phyloP scores from a whole-genome alignment of 2,113 vertebrate genomes.

The Romanogobio albipinnatus region DNA sequence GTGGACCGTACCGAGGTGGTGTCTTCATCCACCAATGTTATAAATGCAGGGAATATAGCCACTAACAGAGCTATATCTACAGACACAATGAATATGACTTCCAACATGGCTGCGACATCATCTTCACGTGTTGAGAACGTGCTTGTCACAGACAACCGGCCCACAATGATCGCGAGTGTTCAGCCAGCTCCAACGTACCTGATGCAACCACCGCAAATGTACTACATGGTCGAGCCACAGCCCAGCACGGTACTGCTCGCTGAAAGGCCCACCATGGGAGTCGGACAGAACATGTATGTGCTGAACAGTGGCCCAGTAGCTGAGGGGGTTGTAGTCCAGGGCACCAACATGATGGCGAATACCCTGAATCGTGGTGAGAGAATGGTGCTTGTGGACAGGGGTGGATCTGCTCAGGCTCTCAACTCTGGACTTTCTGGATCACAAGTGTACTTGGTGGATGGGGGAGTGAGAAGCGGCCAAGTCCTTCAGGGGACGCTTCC shows the following conservation, averaged over 20 bases:
- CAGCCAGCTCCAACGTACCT: slow-evolving; percentile 59
- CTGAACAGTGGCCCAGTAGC: slow-evolving; percentile 44
- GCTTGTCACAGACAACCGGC: slow-evolving; percentile 4
- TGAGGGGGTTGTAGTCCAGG: slow-evolving; percentile 50
- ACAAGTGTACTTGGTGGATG: slow-evolving; percentile 68
- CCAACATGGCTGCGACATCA: background rate
- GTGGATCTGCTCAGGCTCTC: slow-evolving; percentile 14
- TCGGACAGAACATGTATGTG: slow-evolving; percentile 58
- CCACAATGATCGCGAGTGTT: slow-evolving; percentile 1
- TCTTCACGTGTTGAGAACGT: slow-evolving; percentile 34
- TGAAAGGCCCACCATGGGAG: slow-evolving; percentile 45
- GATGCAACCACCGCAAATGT: slow-evolving; percentile 62
- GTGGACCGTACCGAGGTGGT: slow-evolving; percentile 16
- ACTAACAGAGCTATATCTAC: background rate
- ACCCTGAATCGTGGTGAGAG: slow-evolving; percentile 36
- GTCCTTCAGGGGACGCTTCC: slow-evolving; percentile 59
- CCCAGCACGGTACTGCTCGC: slow-evolving; percentile 60
- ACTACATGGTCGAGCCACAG: slow-evolving; percentile 67
- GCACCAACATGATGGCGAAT: background rate
- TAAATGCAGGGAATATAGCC: slow-evolving; percentile 6
- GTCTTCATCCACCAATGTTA: slow-evolving; percentile 22
- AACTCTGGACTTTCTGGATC: slow-evolving; percentile 60
- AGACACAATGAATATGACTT: slow-evolving; percentile 5
- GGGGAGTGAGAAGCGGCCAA: slow-evolving; percentile 49
- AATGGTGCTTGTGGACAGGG: slow-evolving; percentile 61